Base-by-base conservation (phyloP, 2,113 vertebrate species). In the Phainopepla nitens region DNA sequence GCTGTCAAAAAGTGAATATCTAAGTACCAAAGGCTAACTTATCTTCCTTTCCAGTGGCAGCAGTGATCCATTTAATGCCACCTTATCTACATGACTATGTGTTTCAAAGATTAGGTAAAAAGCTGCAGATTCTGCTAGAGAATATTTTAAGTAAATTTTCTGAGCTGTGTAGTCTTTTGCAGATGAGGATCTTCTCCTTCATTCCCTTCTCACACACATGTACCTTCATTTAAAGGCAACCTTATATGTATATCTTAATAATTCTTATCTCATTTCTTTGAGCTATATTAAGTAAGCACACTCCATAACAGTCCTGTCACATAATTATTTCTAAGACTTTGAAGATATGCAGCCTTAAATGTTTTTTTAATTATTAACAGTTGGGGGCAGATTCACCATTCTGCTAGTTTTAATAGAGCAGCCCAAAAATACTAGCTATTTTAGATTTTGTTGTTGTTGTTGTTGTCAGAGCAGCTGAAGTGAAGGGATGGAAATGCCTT, bases 21-120 rank as follows among this genome's bases (percentile, higher is more conserved):
- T 58, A 66, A 90, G 33, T 58, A 87, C 64, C 60, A 75, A 83
- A 81, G 35, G 33, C 58, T 94, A 75, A 75, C 64, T 89, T 96
- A 92, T 94, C 95, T 86, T 81, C n/a, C 56, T 73, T 93, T 71
- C 66, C 64, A 75, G 94, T 78, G 86, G 42, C 79, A 93, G 76
- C 64, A 89, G 76, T 58, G 62, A 93, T 95, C 82, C 64, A 58
- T 95, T 93, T 93, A 90, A 75, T 90, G 39, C 64, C 3, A 10
- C 82, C 56, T 96, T 97, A 89, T 94, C 90, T 90, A 35, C 14
- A 11, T 87, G 39, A 62, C 56, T 95, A 0, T 64, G 39, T 61
- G 39, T 92, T 95, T 94, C 91, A 69, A 62, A 94, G 69, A 87
- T 81, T 17, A 87, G 35, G 51, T 66, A 73, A 83, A 92, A 83